Evolutionary conservation across 2,113 vertebrate species (phyloP), one percentile per base, ranked within the genome.

Genomic region (Laterallus jamaicensis): DNA sequence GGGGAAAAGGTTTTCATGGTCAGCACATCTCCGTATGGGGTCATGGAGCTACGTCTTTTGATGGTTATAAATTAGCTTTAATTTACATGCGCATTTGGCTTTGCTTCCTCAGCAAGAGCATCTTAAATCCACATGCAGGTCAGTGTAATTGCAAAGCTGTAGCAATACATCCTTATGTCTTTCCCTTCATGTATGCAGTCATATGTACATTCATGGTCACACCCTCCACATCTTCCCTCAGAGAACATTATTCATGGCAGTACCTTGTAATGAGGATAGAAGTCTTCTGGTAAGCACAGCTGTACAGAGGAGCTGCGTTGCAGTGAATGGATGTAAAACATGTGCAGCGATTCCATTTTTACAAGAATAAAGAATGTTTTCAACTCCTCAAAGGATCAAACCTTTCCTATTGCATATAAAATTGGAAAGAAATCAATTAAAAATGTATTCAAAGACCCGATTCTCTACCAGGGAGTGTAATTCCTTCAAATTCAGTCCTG

Each of bases 331-430:
- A 71, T 47, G 25, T 2, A 81, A 89, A 86, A 93, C 60, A 80
- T 4, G 2, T 95, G 64, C 54, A 77, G 47, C 42, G 44, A 39
- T 69, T 94, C 67, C 19, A 4, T 84, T 80, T 92, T 77, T 71
- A 42, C 69, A 92, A 86, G 49, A n/a, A 6, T 15, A 75, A 88
- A 39, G 37, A 93, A 84, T 42, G 14, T 60, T 29, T n/a, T 54
- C 73, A 75, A 24, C 28, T 78, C 84, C 39, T 50, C 42, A 78
- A 75, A 83, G 21, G 21, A 71, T 82, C 82, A 90, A 89, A 50
- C 16, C 35, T 58, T 95, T 92, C 60, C n/a, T 67, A 68, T 58
- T 35, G 68, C 4, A 83, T 64, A 90, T 77, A 90, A 97, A 96
- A 97, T 39, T 25, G 60, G 66, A 92, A 81, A 76, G 4, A 78